Percentiles rank a stretch among this genome's conserved stretches.
phyloP scores from a whole-genome alignment of 1,140 invertebrate species.

The Parasteatoda tepidariorum region DNA sequence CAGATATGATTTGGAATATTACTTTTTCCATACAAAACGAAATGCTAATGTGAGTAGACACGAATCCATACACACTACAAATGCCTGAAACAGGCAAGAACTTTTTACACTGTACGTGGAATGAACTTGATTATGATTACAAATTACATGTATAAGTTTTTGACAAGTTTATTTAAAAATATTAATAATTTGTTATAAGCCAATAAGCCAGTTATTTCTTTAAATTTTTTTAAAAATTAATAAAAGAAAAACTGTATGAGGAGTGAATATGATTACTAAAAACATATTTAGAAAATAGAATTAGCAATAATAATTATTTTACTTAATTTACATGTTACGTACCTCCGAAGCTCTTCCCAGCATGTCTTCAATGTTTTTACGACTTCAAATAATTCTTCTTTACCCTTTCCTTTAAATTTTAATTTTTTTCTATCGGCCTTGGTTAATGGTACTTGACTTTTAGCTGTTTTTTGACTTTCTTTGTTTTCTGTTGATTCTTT shows the following conservation, averaged over 20 bases:
- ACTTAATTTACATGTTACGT: too few relatives aligned
- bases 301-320: background rate
- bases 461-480: background rate
- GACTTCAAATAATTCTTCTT: slow-evolving; percentile 72
- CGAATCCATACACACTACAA: too few relatives aligned
- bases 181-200: background rate
- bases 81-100: too few relatives aligned
- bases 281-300: background rate
- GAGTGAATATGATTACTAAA: background rate
- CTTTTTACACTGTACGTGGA: too few relatives aligned
- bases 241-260: background rate
- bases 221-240: background rate
- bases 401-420: slow-evolving; percentile 18
- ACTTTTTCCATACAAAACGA: too few relatives aligned
- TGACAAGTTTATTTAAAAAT: too few relatives aligned
- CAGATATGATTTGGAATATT: too few relatives aligned
- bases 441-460: background rate
- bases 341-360: slow-evolving; percentile 76
- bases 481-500: background rate
- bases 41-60: too few relatives aligned
- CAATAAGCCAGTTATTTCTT: background rate
- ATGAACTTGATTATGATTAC: too few relatives aligned
- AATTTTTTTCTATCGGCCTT: slow-evolving; percentile 13
- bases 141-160: too few relatives aligned
- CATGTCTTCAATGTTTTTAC: slow-evolving; percentile 79